phyloP scores from a whole-genome alignment of 2,888 invertebrate genomes.

The Cephus spinipes region DNA sequence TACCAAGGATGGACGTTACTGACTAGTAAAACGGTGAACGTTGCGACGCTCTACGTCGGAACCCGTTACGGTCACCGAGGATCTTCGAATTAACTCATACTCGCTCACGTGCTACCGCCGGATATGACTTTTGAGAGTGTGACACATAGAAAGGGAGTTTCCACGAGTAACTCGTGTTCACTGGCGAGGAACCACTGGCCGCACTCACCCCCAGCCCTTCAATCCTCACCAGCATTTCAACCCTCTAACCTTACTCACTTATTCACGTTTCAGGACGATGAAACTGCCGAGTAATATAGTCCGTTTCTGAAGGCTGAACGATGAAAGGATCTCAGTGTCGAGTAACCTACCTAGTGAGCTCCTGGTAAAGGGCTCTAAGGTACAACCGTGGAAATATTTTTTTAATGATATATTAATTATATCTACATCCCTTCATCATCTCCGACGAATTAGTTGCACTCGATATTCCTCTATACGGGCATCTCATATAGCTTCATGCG shows the following conservation, averaged over 20 bases:
- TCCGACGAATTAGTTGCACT: too few relatives aligned
- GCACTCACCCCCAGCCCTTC: too few relatives aligned
- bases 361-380: too few relatives aligned
- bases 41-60: neutral
- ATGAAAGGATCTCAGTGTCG: neutral
- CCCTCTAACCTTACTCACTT: constrained; percentile 2
- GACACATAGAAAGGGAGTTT: neutral
- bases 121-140: constrained; percentile 6
- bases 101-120: neutral
- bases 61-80: constrained; percentile 3
- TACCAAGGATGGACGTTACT: too few relatives aligned
- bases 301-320: neutral
- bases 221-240: neutral
- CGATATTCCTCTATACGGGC: too few relatives aligned
- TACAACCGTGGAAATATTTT: too few relatives aligned
- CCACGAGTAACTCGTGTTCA: constrained; percentile 5
- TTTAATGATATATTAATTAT: too few relatives aligned
- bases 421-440: too few relatives aligned
- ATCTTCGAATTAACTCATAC: constrained; percentile 4
- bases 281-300: neutral
- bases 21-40: neutral
- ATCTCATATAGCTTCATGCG: too few relatives aligned
- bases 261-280: constrained; percentile 5
- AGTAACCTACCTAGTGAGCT: neutral
- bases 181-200: neutral